Base-by-base conservation (phyloP, 2,113 vertebrate genomes). In the Myocastor coypus region DNA sequence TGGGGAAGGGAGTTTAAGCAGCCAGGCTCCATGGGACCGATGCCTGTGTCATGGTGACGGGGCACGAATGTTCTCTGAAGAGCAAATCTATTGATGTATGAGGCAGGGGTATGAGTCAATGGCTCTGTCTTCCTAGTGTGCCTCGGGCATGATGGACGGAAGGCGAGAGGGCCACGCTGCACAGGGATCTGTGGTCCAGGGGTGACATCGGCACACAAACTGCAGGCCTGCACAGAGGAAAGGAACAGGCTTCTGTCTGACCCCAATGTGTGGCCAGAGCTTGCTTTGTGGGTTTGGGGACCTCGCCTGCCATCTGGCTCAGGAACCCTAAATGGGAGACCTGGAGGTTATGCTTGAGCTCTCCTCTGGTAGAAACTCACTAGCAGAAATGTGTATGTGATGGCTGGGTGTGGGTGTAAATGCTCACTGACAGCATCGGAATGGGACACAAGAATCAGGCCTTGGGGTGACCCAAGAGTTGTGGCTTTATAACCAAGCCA, bases 61-160 rank as follows among this genome's bases (percentile, higher is more conserved):
- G 83, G 42, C 78, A 93, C 95, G 82, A 89, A 92, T 96, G 91
- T 94, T 92, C 90, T 82, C 83, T 75, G 89, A 96, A 78, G 66
- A 93, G 95, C 86, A 94, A 91, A 78, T 64, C 96, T 64, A 92
- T 24, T 92, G 86, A 64, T 1, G 13, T 50, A 24, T 3, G 8
- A 34, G n/a, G 13, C 64, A 19, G 55, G 59, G 12, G 42, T 28
- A 57, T 6, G 13, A 87, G 52, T 5, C 13, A 13, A 16, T 17
- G 63, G 34, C 83, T 77, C 73, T 52, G 82, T 37, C 37, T 92
- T 87, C 9, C 17, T 64, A 64, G 61, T 50, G 8, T 0, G 77
- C 69, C 92, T 30, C 64, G 0, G 0, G 68, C 0, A 0, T 93
- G 95, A 61, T n/a, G 46, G 83, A 82, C 8, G 64, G 81, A 57